Base-by-base conservation (phyloP, 2,888 invertebrate species). In the Acleris cristana region DNA sequence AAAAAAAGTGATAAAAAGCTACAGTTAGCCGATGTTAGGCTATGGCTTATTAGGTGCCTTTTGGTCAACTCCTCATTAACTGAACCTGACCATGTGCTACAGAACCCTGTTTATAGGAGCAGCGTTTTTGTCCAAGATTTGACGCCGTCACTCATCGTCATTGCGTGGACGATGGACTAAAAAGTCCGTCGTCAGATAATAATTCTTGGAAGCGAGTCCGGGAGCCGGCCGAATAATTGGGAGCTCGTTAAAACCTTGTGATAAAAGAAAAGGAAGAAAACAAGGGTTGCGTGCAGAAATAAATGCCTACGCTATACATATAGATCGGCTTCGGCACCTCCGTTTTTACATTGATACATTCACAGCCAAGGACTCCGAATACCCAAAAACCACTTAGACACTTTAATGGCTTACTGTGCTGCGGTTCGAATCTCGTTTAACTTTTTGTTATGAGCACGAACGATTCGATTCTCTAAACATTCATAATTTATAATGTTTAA, bases 201-300 rank as follows among this genome's bases (percentile, higher is more conserved):
- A 53, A 54, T 62, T 52, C 40, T 52, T 62, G 18, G 62, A 54
- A 62, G 34, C 34, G 59, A 52, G 18, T 18, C 60, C 44, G 52
- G 23, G 48, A 48, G 48, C 16, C 45, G 48, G 45, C 48, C 48
- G 16, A 54, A 59, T 65, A 65, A 65, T 65, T 59, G 65, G 19
- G 40, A 19, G 34, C 53, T 34, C 59, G 52, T 64, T 58, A 64
- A 53, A 64, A 64, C 44, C 51, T 44, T 26, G 21, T 10, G 34
- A 18, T 44, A 58, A 64, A 60, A 49, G 30, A 63, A 55, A 57
- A 56, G 45, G 26, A 48, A 26, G 18, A 48, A 48, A 58, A 59
- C 59, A 51, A 44, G 21, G 6, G 40, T 54, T 65, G 40, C 49
- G 53, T 14, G 48, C 14, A 59, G 21, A 54, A 54, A 49, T 40